Evolutionary conservation across 2,888 invertebrate species (phyloP).

Genomic region (Thumatha senex): DNA sequence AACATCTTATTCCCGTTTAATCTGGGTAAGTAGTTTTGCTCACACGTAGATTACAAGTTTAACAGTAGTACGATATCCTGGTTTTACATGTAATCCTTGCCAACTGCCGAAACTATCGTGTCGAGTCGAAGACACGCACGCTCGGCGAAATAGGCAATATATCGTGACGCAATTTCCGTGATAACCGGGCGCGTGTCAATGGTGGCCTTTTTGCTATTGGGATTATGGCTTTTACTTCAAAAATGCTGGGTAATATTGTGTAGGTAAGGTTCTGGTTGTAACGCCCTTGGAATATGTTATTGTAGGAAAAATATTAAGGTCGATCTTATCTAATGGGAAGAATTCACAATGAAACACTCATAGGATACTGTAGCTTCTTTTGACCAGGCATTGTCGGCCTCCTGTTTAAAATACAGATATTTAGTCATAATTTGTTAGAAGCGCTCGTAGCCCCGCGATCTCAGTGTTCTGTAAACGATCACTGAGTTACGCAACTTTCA

Average conservation of each 20-base stretch:
- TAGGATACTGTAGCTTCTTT: no score
- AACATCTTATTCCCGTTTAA: no score
- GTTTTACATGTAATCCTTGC: neutral
- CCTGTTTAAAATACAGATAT: no score
- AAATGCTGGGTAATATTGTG: neutral
- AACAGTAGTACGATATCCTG: neutral
- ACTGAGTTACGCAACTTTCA: no score
- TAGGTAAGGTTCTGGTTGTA: neutral
- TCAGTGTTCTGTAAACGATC: no score
- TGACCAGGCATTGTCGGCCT: no score
- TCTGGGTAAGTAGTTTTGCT: neutral
- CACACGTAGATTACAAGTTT: neutral
- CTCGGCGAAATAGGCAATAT: slow-evolving; percentile 27
- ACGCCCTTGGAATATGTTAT: neutral
- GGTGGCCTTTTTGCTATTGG: slow-evolving; percentile 7
- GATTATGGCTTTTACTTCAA: slow-evolving; percentile 4
- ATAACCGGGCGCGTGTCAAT: slow-evolving; percentile 16
- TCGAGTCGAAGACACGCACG: slow-evolving; percentile 22
- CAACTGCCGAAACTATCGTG: slow-evolving; percentile 11
- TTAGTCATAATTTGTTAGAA: no score
- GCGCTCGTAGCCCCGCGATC: no score
- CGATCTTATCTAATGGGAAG: no score
- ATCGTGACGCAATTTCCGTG: slow-evolving; percentile 19
- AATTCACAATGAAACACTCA: no score
- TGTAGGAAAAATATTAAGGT: neutral